A percentile compares a stretch with the other conserved stretches of the same genome.
These are phyloP conservation scores for Dryococelus australis DNA, from an alignment of 2,888 invertebrate genomes.

Conservation along the genomic window DNA sequence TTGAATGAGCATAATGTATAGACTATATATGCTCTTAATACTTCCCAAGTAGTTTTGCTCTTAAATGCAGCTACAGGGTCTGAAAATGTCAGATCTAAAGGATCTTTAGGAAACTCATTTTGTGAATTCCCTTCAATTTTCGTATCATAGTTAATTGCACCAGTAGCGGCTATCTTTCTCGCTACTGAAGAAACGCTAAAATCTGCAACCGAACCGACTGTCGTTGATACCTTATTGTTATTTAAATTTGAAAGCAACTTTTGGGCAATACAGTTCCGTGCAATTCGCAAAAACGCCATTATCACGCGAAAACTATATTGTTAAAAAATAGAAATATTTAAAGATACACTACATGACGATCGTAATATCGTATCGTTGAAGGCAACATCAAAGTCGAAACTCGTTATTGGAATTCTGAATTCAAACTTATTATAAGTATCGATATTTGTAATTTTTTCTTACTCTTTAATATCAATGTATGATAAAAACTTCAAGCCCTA, in stretches of 20 bases:
- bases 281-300: slow-evolving; percentile 62
- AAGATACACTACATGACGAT: no score
- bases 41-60: slow-evolving; percentile 93
- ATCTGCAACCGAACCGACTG: not conserved
- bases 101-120: slow-evolving; percentile 62
- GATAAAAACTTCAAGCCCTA: no score
- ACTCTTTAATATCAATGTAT: no score
- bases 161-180: slow-evolving; percentile 41
- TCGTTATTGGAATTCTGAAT: no score
- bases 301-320: no score
- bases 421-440: no score
- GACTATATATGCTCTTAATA: slow-evolving; percentile 88
- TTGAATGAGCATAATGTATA: slow-evolving; percentile 90
- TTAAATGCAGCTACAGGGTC: slow-evolving; percentile 92
- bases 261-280: slow-evolving; percentile 50
- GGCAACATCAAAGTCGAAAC: no score
- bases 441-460: no score
- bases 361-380: no score
- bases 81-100: slow-evolving; percentile 84
- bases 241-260: slow-evolving; percentile 55
- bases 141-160: slow-evolving; percentile 43
- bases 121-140: slow-evolving; percentile 41
- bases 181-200: not conserved
- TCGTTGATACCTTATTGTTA: slow-evolving; percentile 49
- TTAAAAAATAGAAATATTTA: no score